A percentile compares a stretch with the other conserved stretches of the same genome.
phyloP scores from a whole-genome alignment of 2,888 invertebrate genomes.

The Spisula subtruncata region DNA sequence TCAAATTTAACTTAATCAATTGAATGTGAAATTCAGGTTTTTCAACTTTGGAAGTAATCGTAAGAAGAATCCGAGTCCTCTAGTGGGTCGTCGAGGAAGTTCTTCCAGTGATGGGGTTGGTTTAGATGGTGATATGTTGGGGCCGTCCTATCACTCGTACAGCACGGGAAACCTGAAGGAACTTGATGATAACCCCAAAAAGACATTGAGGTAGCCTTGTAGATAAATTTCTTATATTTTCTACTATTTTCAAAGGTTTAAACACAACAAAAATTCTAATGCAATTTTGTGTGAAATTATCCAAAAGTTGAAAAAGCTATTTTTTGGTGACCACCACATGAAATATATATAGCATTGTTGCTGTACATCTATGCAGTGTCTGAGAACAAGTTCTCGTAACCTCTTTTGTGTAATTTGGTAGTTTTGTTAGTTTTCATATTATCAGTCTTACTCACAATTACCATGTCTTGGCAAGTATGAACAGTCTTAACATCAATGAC shows the following conservation, averaged over 20 bases:
- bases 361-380: too few species aligned
- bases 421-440: too few species aligned
- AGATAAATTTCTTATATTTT: neutral
- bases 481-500: too few species aligned
- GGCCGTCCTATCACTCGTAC: slow-evolving; percentile 92
- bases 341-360: too few species aligned
- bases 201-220: slow-evolving; percentile 47
- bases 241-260: neutral
- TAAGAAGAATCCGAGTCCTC: slow-evolving; percentile 90
- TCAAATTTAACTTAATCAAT: too few species aligned
- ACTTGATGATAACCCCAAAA: slow-evolving; percentile 79
- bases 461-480: too few species aligned
- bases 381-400: too few species aligned
- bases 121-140: slow-evolving; percentile 63
- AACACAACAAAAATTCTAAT: neutral
- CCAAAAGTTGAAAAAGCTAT: neutral
- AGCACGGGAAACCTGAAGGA: slow-evolving; percentile 95
- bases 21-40: slow-evolving; percentile 90
- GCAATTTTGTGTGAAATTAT: neutral
- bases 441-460: too few species aligned
- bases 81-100: slow-evolving; percentile 87
- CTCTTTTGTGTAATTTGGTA: too few species aligned
- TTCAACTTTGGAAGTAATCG: slow-evolving; percentile 96
- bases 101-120: slow-evolving; percentile 87
- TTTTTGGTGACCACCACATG: too few species aligned